Base-by-base conservation (phyloP, 53 echinoderm and acorn worm genomes). In the Arbacia lixula region DNA sequence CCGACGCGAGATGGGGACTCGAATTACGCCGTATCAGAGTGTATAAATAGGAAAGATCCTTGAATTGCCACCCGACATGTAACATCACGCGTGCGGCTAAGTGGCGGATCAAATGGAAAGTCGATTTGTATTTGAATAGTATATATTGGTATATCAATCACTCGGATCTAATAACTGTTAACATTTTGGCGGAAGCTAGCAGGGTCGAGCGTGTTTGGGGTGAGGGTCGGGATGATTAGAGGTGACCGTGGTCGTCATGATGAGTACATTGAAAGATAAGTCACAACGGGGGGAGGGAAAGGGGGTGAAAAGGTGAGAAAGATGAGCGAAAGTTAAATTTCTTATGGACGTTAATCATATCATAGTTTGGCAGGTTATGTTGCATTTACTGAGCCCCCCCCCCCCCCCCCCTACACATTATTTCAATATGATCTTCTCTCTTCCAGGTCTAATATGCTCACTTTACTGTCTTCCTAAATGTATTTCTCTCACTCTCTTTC, bases 91-190 rank as follows among this genome's bases (percentile, higher is more conserved):
- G 55, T 75, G 55, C 31, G 75, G 25, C 53, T 33, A 26, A n/a
- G 36, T 6, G 31, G 36, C 5, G 10, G 57, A 26, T 4, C 19
- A 53, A 35, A 75, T 75, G 32, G n/a, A 54, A 52, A 75, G 12
- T 75, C 55, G 75, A 75, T 75, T 75, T 75, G 75, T 75, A 75
- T 75, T 53, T 75, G 53, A 75, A 75, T 55, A 75, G 55, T 75
- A 53, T 34, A 53, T 75, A 75, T 75, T 75, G 75, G 36, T 75
- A 50, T 75, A 75, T 75, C 75, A 75, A 75, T 75, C 75, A 75
- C 36, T 22, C 55, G 34, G 8, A 11, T 54, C 55, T 75, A 75
- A 75, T 75, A 75, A 75, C 41, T 71, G 51, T 71, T 46, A 46
- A 71, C 72, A 40, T 49, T 46, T 8, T 42, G 41, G 49, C 72